Conservation (phyloP, 2,797 vertebrate species). For the Scleropages formosus region DNA sequence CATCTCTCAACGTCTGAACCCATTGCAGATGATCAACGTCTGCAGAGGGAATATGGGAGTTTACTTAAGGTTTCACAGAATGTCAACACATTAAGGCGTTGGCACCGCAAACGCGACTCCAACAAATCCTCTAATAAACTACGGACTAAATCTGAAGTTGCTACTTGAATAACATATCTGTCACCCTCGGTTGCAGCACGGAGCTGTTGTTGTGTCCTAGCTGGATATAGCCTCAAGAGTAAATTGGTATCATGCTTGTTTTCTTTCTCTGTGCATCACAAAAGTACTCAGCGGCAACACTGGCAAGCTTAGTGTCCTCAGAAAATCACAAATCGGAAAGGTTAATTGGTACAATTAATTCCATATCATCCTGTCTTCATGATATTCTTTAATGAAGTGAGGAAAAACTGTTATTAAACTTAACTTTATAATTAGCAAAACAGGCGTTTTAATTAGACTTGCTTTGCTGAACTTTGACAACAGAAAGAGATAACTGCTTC, state of each 20-base stretch:
- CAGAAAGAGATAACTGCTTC: conserved; percentile 40
- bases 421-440: conserved; percentile 39
- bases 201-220: not conserved
- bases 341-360: conserved; percentile 47
- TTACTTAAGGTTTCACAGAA: not conserved
- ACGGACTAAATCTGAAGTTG: not conserved
- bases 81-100: not conserved
- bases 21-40: conserved; percentile 79
- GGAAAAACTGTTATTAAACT: conserved; percentile 37
- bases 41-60: conserved; percentile 37
- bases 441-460: conserved; percentile 50
- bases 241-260: conserved; percentile 30
- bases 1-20: conserved; percentile 77
- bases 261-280: conserved; percentile 23
- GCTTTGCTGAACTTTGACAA: conserved; percentile 40
- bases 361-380: conserved; percentile 40
- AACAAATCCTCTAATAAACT: not conserved
- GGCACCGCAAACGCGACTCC: not conserved
- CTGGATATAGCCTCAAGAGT: conserved; percentile 19
- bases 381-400: conserved; percentile 33
- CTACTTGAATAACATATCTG: conserved; percentile 9
- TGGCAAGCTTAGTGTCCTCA: conserved; percentile 22
- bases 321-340: conserved; percentile 39
- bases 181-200: not conserved
- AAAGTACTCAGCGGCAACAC: conserved; percentile 19